These are phyloP conservation scores for Protaetia brevitarsis DNA, from an alignment of 1,140 invertebrate species.

Conservation along the genomic window DNA sequence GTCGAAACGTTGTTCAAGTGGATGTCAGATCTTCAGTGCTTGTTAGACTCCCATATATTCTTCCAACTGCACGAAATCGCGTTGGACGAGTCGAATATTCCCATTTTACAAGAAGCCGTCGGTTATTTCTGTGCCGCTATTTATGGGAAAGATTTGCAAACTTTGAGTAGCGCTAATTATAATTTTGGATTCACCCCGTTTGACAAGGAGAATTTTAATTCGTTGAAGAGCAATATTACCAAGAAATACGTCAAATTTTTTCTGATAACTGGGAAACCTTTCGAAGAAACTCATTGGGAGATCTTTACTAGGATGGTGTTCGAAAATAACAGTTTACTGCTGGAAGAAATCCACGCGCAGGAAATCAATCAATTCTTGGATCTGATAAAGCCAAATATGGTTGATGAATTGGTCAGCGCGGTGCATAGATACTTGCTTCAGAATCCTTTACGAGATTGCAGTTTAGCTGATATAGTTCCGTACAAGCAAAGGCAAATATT, in stretches of 20 bases:
- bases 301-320: background rate
- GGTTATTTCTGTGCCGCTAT: background rate
- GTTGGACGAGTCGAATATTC: background rate
- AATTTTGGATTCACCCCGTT: too few relatives aligned
- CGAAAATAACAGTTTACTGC: background rate
- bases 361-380: background rate
- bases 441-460: background rate
- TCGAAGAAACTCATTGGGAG: background rate
- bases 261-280: background rate
- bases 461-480: constrained; percentile 15
- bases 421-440: background rate
- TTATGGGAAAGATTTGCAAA: background rate
- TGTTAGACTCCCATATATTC: background rate
- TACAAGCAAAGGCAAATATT: constrained; percentile 24
- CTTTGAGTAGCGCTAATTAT: too few relatives aligned
- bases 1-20: background rate
- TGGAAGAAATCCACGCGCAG: background rate
- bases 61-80: background rate
- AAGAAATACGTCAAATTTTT: background rate
- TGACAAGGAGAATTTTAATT: background rate
- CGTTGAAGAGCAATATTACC: background rate
- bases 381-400: background rate
- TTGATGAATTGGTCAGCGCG: background rate
- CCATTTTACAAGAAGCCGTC: background rate
- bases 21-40: background rate